These are phyloP conservation scores for Colletes collaris DNA, from an alignment of 2,888 invertebrate genomes.

Conservation along the genomic window DNA sequence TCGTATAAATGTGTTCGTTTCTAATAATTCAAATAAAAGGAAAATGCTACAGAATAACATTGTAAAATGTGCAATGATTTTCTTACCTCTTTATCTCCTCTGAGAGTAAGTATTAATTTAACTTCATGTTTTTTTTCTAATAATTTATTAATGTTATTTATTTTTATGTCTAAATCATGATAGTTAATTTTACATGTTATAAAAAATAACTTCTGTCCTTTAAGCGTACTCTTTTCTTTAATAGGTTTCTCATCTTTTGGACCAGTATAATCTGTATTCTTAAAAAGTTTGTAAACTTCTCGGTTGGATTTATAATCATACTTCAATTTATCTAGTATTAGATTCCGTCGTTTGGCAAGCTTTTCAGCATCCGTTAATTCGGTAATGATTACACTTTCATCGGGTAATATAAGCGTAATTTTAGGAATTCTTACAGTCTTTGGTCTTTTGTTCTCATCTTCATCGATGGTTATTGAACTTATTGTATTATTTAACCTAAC, in stretches of 20 bases:
- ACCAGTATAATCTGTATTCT: too few relatives aligned
- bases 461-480: not conserved
- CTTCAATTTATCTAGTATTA: conserved; percentile 87
- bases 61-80: not conserved
- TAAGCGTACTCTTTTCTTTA: too few relatives aligned
- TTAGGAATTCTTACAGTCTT: conserved; percentile 78
- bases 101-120: conserved; percentile 72
- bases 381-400: conserved; percentile 86
- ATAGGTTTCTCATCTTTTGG: fast-evolving
- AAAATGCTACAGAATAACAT: not conserved
- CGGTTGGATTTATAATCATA: conserved; percentile 87
- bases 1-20: not conserved
- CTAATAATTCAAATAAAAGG: not conserved
- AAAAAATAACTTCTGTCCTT: conserved; percentile 71
- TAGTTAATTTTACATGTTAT: conserved; percentile 77
- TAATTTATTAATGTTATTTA: conserved; percentile 77
- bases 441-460: not conserved
- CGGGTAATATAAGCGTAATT: conserved; percentile 87
- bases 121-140: conserved; percentile 77
- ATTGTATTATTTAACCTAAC: fast-evolving
- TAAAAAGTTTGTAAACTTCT: conserved; percentile 87
- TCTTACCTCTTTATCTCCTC: conserved; percentile 22
- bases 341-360: conserved; percentile 87
- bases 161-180: conserved; percentile 80
- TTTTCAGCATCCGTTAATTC: conserved; percentile 88